phyloP scores from a whole-genome alignment of 2,888 invertebrate species.

The Galerucella calmariensis region DNA sequence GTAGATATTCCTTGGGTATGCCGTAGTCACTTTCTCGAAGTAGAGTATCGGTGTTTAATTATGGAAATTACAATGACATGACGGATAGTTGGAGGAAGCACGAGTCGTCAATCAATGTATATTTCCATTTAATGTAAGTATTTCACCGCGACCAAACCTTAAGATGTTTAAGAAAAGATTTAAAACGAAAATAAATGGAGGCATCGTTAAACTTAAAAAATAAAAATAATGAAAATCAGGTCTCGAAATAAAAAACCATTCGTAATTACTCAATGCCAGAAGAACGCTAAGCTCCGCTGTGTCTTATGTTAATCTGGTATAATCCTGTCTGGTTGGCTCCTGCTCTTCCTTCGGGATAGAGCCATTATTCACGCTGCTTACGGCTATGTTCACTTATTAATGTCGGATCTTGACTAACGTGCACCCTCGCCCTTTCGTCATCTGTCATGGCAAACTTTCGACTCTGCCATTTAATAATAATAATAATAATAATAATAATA shows the following conservation, averaged over 20 bases:
- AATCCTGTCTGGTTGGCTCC: constrained; percentile 64
- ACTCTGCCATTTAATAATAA: constrained; percentile 44
- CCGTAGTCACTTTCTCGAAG: background rate
- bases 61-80: background rate
- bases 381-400: constrained; percentile 54
- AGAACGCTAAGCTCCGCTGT: constrained; percentile 64
- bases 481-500: constrained; percentile 48
- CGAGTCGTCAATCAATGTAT: too few species aligned
- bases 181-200: constrained; percentile 18
- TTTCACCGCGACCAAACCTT: background rate
- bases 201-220: constrained; percentile 14
- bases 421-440: constrained; percentile 51
- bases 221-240: constrained; percentile 47
- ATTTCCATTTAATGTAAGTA: too few species aligned
- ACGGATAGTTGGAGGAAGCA: too few species aligned
- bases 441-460: constrained; percentile 51
- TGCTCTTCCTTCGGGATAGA: constrained; percentile 60
- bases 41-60: background rate
- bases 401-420: constrained; percentile 54
- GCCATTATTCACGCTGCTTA: constrained; percentile 61
- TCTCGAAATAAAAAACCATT: constrained; percentile 57
- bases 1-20: background rate
- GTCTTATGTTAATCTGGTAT: constrained; percentile 66
- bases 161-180: background rate
- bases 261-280: constrained; percentile 65